Base-by-base conservation (phyloP, 64 coral and sea anemone genomes). In the Catalaphyllia jardinei region DNA sequence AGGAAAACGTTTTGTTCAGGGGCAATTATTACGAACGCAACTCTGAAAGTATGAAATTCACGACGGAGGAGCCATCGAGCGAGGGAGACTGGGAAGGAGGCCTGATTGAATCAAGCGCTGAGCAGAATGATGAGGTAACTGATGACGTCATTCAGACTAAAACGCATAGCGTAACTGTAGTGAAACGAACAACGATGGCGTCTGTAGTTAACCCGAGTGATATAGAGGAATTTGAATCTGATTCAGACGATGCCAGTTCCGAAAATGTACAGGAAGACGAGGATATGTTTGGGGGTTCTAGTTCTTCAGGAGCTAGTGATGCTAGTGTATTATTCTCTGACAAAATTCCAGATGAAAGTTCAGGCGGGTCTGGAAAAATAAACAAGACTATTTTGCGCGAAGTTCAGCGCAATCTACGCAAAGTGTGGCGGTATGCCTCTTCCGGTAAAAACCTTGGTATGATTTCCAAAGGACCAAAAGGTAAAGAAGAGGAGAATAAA, bases 1-100 rank as follows among this genome's bases (percentile, higher is more conserved):
- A 49, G 8, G 60, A 29, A 78, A 62, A 22, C 25, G 10, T 71
- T 52, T 31, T 29, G 18, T 71, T 85, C n/a, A 85, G 62, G 62
- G 63, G 81, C 20, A 64, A 85, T 85, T 85, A 71, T 51, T 85
- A 71, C 39, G 81, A 85, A 11, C 81, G 38, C 33, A 42, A 71
- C 81, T 71, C 81, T 20, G 81, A 85, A 67, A 85, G 8, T 10
- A 71, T 85, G 81, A 67, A 71, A 11, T 85, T 85, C 38, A 85
- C 42, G 42, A 52, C 28, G 81, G 81, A 85, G 39, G 62, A 39
- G 24, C 20, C 24, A 14, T 71, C 81, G n/a, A 63, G 62, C 20
- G 62, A 42, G 6, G 81, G 42, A 31, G 81, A 71, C 11, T 85
- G 81, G 81, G 81, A 85, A 51, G 63, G 81, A 85, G 35, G 38